Evolutionary conservation across 2,113 vertebrate genomes (phyloP).

Genomic region (Rana temporaria): DNA sequence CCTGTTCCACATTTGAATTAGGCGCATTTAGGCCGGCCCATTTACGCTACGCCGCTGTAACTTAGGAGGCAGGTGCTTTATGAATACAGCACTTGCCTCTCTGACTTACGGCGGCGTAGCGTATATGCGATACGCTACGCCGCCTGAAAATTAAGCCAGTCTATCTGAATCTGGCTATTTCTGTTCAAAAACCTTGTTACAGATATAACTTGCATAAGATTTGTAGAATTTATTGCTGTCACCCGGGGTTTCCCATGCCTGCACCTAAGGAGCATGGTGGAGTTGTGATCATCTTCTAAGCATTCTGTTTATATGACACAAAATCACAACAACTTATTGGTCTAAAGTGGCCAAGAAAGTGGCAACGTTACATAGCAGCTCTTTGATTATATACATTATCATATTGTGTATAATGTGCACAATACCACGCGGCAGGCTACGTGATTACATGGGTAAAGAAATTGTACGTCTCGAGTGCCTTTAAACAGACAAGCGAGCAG

Average conservation of each 20-base stretch:
- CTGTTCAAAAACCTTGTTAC: background rate
- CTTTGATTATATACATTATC: constrained; percentile 49
- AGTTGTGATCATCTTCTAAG: background rate
- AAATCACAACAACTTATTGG: constrained; percentile 31
- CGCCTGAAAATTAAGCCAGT: too few relatives aligned
- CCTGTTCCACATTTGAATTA: too few relatives aligned
- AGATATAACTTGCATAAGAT: background rate
- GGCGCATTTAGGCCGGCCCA: too few relatives aligned
- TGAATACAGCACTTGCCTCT: too few relatives aligned
- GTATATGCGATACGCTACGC: too few relatives aligned
- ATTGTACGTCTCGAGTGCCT: constrained; percentile 52
- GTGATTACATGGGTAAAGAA: constrained; percentile 43
- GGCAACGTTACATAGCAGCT: background rate
- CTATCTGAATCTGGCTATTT: too few relatives aligned
- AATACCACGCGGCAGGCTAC: constrained; percentile 32
- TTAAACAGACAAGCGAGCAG: constrained; percentile 55
- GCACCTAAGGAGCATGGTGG: background rate
- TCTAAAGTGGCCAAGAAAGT: constrained; percentile 59
- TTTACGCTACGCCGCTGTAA: too few relatives aligned
- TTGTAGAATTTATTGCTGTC: background rate
- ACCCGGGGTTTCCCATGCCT: background rate
- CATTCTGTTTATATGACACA: constrained; percentile 40
- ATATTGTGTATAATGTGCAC: constrained; percentile 35
- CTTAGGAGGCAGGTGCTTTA: too few relatives aligned
- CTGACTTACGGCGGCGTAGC: too few relatives aligned